Evolutionary conservation across 1,140 invertebrate genomes (phyloP).

Genomic region (Magallana angulata): DNA sequence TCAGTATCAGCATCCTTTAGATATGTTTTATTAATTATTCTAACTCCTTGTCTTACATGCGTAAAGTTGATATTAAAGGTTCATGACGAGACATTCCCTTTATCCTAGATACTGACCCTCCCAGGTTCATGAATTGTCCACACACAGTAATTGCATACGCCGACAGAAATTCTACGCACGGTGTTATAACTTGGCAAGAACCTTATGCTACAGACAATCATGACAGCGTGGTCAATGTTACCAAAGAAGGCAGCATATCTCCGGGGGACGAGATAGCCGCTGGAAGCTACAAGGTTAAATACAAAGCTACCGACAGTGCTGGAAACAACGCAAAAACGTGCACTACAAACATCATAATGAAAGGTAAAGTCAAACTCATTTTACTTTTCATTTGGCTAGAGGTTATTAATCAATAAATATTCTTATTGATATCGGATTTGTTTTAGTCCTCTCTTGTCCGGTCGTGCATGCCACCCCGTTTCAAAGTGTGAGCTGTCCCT

Average conservation of each 20-base stretch:
- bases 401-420: too few relatives aligned
- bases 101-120: conserved; percentile 44
- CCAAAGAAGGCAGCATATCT: not conserved
- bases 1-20: too few relatives aligned
- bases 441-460: conserved; percentile 41
- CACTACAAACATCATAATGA: conserved; percentile 46
- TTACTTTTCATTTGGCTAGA: too few relatives aligned
- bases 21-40: too few relatives aligned
- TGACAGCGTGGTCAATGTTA: not conserved
- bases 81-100: not conserved
- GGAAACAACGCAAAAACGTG: conserved; percentile 44
- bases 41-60: too few relatives aligned
- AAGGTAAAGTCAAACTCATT: conserved; percentile 7
- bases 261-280: not conserved
- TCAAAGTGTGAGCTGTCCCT: conserved; percentile 14
- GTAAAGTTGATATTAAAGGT: not conserved
- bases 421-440: not conserved
- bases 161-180: not conserved
- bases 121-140: conserved; percentile 23
- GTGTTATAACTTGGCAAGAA: not conserved
- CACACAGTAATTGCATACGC: not conserved
- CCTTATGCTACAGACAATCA: conserved; percentile 40
- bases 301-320: conserved; percentile 9
- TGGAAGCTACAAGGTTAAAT: conserved; percentile 33
- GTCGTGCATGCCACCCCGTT: conserved; percentile 15